Conservation (phyloP, 1,140 invertebrate species). For the Drosophila kurseongensis region DNA sequence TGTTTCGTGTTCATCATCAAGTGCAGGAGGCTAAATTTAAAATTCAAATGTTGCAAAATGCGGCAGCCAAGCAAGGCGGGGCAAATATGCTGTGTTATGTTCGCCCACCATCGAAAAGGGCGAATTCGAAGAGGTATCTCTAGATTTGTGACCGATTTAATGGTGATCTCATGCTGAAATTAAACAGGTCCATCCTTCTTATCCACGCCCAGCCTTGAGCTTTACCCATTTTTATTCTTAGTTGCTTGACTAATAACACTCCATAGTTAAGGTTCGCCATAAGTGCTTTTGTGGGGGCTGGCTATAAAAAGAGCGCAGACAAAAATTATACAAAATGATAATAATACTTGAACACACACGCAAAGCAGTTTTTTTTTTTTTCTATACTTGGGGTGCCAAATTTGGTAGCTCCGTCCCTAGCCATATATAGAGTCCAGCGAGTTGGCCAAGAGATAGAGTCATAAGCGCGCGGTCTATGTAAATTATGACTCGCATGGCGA, state of each 20-base stretch:
- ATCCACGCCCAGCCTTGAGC: conserved; percentile 36
- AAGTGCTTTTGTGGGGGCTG: conserved; percentile 46
- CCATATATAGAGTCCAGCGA: conserved; percentile 54
- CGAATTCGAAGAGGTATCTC: conserved; percentile 6
- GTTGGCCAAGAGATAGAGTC: conserved; percentile 60
- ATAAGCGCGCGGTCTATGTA: conserved; percentile 62
- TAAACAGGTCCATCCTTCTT: conserved; percentile 36
- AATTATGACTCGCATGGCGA: conserved; percentile 69
- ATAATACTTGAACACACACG: conserved; percentile 62
- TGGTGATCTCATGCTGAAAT: conserved; percentile 32
- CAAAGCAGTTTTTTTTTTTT: conserved; percentile 34
- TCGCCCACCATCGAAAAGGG: conserved; percentile 43
- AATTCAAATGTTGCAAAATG: conserved; percentile 67
- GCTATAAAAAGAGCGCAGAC: conserved; percentile 37
- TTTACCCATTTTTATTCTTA: conserved; percentile 47
- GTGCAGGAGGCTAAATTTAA: conserved; percentile 70
- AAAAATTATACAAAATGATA: conserved; percentile 50
- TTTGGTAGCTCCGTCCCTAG: conserved; percentile 57
- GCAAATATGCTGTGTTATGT: neutral
- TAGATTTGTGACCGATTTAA: conserved; percentile 1
- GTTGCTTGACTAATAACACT: conserved; percentile 41
- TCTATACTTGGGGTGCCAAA: conserved; percentile 60
- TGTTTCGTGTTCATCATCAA: conserved; percentile 36
- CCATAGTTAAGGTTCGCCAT: conserved; percentile 30
- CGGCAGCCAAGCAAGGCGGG: conserved; percentile 32